Evolutionary conservation across 2,797 vertebrate genomes (phyloP).

Genomic region (Leptodactylus fallax): DNA sequence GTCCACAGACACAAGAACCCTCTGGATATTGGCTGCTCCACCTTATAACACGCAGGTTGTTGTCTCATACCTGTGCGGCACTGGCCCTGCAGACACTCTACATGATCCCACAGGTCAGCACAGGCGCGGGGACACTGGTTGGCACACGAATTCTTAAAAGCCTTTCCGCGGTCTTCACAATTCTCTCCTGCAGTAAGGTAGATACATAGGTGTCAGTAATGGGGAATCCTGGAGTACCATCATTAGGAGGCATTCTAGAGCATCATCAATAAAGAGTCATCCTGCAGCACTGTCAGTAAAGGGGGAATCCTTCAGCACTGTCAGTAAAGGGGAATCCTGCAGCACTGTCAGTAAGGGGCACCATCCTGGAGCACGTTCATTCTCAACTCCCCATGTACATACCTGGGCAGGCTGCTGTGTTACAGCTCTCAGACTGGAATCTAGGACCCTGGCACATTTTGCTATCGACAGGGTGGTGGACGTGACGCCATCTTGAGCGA

Average conservation of each 20-base stretch:
- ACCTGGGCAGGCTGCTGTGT: conserved; percentile 85
- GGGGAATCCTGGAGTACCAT: not conserved
- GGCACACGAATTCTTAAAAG: conserved; percentile 77
- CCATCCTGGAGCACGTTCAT: not conserved
- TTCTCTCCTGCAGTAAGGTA: conserved; percentile 75
- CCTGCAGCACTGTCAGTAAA: too few species aligned
- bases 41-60: too few species aligned
- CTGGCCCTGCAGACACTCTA: conserved; percentile 86
- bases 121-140: conserved; percentile 89
- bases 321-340: not conserved
- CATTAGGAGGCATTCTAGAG: not conserved
- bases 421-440: conserved; percentile 88
- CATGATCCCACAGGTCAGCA: conserved; percentile 85
- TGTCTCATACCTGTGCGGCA: conserved; percentile 81
- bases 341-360: not conserved
- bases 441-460: conserved; percentile 75
- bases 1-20: not conserved
- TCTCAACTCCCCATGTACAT: conserved; percentile 27
- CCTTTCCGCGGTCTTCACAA: conserved; percentile 81
- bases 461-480: conserved; percentile 64
- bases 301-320: not conserved
- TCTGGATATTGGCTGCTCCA: not conserved
- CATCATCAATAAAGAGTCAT: too few species aligned
- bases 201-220: not conserved
- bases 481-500: conserved; percentile 79